Conservation (phyloP, 2,113 vertebrate genomes). For the Carassius gibelio region DNA sequence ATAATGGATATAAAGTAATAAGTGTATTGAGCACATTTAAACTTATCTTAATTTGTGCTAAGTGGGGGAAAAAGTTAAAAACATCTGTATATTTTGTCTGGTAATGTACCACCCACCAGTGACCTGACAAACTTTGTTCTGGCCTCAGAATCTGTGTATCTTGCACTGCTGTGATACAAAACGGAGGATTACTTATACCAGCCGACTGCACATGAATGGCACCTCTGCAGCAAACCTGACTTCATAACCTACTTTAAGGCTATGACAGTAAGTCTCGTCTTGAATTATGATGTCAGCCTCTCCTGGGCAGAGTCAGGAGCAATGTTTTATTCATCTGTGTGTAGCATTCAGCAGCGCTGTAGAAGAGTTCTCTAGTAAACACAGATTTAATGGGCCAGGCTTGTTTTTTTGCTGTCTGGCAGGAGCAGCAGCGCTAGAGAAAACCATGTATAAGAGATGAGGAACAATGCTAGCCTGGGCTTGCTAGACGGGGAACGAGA, state of each 20-base stretch:
- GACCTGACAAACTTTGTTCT: background rate
- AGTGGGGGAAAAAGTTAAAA: no score
- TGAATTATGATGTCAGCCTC: conserved; percentile 44
- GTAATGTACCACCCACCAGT: background rate
- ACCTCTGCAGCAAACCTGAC: conserved; percentile 28
- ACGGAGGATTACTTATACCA: conserved; percentile 2
- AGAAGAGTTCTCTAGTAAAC: conserved; percentile 68
- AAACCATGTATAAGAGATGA: conserved; percentile 72
- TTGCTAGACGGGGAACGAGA: conserved; percentile 49
- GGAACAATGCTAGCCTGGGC: conserved; percentile 69
- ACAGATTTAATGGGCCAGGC: conserved; percentile 65
- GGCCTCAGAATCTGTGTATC: background rate
- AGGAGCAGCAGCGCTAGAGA: conserved; percentile 58
- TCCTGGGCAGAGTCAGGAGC: conserved; percentile 59
- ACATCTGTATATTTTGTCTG: background rate
- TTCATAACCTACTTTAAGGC: conserved; percentile 32
- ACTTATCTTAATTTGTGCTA: no score
- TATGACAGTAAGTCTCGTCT: conserved; percentile 35
- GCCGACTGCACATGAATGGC: conserved; percentile 19
- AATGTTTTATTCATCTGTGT: conserved; percentile 69
- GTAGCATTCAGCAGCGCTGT: conserved; percentile 57
- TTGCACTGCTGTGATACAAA: conserved; percentile 5
- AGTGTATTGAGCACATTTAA: no score
- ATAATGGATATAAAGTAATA: no score
- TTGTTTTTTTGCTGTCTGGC: conserved; percentile 46